Percentiles rank a stretch among this genome's conserved stretches.
Conservation (phyloP, 2,113 vertebrate species). For the Sylvia atricapilla region DNA sequence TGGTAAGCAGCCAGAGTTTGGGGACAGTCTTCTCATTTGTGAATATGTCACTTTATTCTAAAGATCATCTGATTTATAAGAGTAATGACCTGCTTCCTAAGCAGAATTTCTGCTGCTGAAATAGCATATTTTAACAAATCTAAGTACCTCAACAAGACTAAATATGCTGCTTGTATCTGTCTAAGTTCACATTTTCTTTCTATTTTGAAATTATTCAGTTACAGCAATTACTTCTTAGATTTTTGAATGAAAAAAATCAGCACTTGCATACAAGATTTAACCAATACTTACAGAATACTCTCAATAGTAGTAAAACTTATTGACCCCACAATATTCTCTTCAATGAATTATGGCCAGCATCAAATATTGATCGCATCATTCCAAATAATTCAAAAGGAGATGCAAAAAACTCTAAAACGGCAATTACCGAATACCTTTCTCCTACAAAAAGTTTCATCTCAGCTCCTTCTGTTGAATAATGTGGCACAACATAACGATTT, state of each 20-base stretch:
- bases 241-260: not conserved
- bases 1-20: not conserved
- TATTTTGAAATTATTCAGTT: not conserved
- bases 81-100: not conserved
- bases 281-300: not conserved
- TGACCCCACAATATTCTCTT: not conserved
- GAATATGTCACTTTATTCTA: not conserved
- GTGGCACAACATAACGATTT: not conserved
- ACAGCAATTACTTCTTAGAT: not conserved
- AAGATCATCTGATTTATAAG: not conserved
- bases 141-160: not conserved
- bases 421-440: not conserved
- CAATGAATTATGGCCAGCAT: not conserved
- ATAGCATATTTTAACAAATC: not conserved
- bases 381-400: not conserved
- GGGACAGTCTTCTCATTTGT: not conserved
- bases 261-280: not conserved
- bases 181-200: not conserved
- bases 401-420: not conserved
- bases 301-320: not conserved
- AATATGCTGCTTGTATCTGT: not conserved
- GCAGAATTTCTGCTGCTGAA: conserved; percentile 3
- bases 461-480: not conserved
- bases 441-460: not conserved
- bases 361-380: not conserved